These are phyloP conservation scores for Pimephales promelas DNA, from an alignment of 2,113 vertebrate genomes.

Conservation along the genomic window DNA sequence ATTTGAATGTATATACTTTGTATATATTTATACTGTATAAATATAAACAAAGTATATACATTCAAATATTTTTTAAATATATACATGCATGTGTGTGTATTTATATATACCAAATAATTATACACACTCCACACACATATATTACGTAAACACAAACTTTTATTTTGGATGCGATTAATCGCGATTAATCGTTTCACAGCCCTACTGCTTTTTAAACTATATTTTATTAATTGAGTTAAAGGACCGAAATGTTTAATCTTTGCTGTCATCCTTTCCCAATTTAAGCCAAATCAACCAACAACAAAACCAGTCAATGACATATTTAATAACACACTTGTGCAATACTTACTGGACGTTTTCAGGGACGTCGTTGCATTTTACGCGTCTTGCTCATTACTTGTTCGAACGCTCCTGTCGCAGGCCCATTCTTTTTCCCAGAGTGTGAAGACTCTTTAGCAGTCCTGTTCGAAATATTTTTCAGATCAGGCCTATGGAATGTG, in stretches of 20 bases:
- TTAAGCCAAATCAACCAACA: background rate
- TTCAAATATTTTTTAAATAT: too few relatives aligned
- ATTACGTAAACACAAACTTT: too few relatives aligned
- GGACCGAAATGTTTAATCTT: background rate
- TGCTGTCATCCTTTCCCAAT: background rate
- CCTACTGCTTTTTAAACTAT: too few relatives aligned
- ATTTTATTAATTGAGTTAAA: background rate
- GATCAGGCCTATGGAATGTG: slow-evolving; percentile 43
- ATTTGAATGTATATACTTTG: too few relatives aligned
- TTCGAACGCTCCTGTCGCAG: background rate
- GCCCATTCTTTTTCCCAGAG: slow-evolving; percentile 38
- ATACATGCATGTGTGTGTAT: too few relatives aligned
- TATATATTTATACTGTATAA: too few relatives aligned
- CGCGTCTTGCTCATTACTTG: slow-evolving; percentile 18
- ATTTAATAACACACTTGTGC: slow-evolving; percentile 16
- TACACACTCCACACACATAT: too few relatives aligned
- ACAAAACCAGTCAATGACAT: background rate
- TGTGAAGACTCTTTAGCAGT: slow-evolving; percentile 46
- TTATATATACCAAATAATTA: too few relatives aligned
- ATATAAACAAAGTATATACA: too few relatives aligned
- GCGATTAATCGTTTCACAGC: too few relatives aligned
- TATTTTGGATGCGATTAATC: too few relatives aligned
- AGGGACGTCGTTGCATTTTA: slow-evolving; percentile 28
- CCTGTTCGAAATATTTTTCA: slow-evolving; percentile 49
- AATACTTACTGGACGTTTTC: background rate